phyloP scores from a whole-genome alignment of 2,113 vertebrate genomes.

The Cyanoramphus novaezelandiae region DNA sequence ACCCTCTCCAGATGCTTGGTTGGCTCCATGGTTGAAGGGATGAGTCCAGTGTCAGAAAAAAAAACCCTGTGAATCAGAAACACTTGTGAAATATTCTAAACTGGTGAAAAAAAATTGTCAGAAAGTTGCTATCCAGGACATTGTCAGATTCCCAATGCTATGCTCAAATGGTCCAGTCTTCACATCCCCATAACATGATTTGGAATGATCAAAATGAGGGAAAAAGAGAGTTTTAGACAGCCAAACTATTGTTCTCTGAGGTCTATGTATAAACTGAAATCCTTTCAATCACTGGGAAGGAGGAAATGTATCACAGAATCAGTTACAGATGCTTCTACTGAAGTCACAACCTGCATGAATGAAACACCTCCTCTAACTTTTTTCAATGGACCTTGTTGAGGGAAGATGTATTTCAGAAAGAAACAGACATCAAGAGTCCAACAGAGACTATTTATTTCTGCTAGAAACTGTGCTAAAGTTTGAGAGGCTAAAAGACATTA shows the following conservation, averaged over 20 bases:
- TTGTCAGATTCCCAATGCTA: background rate
- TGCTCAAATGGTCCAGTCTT: background rate
- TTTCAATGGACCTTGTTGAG: background rate
- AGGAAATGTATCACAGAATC: background rate
- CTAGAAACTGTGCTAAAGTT: background rate
- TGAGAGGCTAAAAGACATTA: background rate
- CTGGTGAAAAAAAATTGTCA: background rate
- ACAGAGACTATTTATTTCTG: background rate
- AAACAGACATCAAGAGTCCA: background rate
- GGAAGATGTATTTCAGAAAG: background rate
- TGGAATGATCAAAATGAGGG: background rate
- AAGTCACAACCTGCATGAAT: background rate
- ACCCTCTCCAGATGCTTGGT: background rate
- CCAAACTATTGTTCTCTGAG: background rate
- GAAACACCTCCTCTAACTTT: background rate
- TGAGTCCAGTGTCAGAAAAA: background rate
- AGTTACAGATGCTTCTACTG: background rate
- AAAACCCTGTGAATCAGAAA: background rate
- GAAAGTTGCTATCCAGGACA: background rate
- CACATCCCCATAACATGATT: background rate
- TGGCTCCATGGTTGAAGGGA: background rate
- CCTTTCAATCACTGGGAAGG: background rate
- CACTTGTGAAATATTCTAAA: background rate
- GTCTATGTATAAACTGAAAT: background rate
- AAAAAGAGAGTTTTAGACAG: background rate